phyloP scores from a whole-genome alignment of 2,113 vertebrate species.

The Turnix velox region DNA sequence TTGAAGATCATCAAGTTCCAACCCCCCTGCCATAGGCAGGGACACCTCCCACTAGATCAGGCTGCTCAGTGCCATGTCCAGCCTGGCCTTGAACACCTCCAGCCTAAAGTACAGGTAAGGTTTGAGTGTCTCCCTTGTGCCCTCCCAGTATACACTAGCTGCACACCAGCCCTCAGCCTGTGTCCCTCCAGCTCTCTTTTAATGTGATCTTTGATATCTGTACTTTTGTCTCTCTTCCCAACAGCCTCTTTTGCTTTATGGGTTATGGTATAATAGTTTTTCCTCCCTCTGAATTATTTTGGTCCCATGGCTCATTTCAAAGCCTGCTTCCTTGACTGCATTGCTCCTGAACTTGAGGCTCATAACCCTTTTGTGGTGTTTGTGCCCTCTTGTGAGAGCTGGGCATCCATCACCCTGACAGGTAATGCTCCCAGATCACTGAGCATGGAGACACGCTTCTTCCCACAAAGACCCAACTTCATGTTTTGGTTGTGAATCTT shows the following conservation, averaged over 20 bases:
- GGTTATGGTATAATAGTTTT: not conserved
- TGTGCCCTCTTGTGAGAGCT: rapidly evolving
- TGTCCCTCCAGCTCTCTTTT: not conserved
- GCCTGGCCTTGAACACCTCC: too few species aligned
- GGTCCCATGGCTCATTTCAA: not conserved
- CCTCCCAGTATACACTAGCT: not conserved
- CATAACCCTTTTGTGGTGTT: not conserved
- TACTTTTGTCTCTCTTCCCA: not conserved
- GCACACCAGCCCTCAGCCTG: rapidly evolving
- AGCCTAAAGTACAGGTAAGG: not conserved
- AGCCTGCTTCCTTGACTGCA: not conserved
- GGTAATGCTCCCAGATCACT: not conserved
- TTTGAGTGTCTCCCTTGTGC: not conserved
- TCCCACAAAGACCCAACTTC: not conserved
- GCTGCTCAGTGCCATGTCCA: too few species aligned
- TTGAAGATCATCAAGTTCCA: too few species aligned
- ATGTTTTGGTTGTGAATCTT: not conserved
- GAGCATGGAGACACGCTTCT: not conserved
- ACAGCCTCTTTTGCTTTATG: not conserved
- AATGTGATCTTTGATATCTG: not conserved
- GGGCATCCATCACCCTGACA: not conserved
- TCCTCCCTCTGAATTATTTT: not conserved
- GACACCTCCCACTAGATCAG: too few species aligned
- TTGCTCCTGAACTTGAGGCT: not conserved
- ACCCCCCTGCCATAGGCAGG: too few species aligned